Percentiles rank a stretch among this genome's conserved stretches.
phyloP scores from a whole-genome alignment of 2,113 vertebrate genomes.

The Ophthalmotilapia sp. region DNA sequence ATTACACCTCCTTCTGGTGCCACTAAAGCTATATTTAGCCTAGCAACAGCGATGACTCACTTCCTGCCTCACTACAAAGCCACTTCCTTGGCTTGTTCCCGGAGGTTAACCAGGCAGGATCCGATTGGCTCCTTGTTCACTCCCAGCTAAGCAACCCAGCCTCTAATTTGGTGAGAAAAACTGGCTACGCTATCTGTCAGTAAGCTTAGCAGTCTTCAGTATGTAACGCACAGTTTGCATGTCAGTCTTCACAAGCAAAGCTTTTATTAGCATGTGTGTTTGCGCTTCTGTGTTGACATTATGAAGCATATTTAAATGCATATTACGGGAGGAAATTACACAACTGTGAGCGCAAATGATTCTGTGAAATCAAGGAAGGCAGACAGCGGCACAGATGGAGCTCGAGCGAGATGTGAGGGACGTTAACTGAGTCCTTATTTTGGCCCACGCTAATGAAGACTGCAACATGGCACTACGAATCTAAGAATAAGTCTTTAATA shows the following conservation, averaged over 20 bases:
- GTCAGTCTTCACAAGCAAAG: neutral
- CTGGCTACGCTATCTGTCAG: neutral
- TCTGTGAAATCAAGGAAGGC: neutral
- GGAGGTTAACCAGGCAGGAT: constrained; percentile 28
- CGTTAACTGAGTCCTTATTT: neutral
- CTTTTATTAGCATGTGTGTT: neutral
- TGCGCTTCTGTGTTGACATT: neutral
- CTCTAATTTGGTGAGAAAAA: constrained; percentile 41
- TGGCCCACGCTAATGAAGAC: neutral
- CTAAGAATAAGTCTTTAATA: neutral
- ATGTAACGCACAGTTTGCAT: neutral
- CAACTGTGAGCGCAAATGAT: neutral
- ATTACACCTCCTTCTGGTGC: constrained; percentile 14
- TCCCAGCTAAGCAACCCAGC: constrained; percentile 8
- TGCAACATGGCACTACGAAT: neutral
- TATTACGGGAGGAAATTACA: neutral
- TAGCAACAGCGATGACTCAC: constrained; percentile 71
- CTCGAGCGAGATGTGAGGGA: neutral
- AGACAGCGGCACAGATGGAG: neutral
- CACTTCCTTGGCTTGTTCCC: constrained; percentile 64
- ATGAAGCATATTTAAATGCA: neutral
- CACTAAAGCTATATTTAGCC: constrained; percentile 68
- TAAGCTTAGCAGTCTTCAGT: neutral
- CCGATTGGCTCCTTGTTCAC: constrained; percentile 37
- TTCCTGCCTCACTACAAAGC: constrained; percentile 67